Conservation (phyloP, 1,140 invertebrate genomes). For the Zaprionus africanus region DNA sequence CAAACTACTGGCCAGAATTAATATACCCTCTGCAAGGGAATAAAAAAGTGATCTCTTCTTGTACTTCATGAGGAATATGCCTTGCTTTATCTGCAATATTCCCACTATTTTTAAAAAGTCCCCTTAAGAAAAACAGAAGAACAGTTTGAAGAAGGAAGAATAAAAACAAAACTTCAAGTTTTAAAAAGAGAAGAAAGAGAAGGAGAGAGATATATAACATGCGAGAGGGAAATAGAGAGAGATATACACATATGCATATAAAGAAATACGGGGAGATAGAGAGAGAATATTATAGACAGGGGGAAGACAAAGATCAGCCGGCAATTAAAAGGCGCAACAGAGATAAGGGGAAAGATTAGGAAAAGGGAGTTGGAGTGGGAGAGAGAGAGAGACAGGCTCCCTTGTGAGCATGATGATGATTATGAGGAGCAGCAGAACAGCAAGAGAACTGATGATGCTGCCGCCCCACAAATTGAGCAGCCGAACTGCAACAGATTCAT, state of each 20-base stretch:
- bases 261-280: neutral
- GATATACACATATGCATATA: too few species aligned
- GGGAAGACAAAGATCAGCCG: constrained; percentile 9
- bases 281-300: neutral
- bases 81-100: constrained; percentile 29
- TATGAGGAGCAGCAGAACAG: constrained; percentile 15
- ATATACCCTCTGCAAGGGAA: too few species aligned
- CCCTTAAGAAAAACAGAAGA: constrained; percentile 25
- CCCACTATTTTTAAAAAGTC: constrained; percentile 41
- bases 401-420: constrained; percentile 11
- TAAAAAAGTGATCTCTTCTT: constrained; percentile 2
- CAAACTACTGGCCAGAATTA: too few species aligned
- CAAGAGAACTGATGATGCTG: constrained; percentile 17
- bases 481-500: constrained; percentile 20
- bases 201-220: too few species aligned
- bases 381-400: neutral
- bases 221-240: neutral
- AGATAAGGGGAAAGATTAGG: constrained; percentile 32
- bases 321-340: constrained; percentile 28
- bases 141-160: neutral
- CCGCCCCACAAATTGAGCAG: constrained; percentile 34
- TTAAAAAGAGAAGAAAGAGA: neutral
- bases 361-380: neutral
- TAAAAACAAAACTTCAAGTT: neutral
- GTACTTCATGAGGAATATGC: constrained; percentile 4